Conservation (phyloP, 2,888 invertebrate species). For the Parascotia fuliginaria region DNA sequence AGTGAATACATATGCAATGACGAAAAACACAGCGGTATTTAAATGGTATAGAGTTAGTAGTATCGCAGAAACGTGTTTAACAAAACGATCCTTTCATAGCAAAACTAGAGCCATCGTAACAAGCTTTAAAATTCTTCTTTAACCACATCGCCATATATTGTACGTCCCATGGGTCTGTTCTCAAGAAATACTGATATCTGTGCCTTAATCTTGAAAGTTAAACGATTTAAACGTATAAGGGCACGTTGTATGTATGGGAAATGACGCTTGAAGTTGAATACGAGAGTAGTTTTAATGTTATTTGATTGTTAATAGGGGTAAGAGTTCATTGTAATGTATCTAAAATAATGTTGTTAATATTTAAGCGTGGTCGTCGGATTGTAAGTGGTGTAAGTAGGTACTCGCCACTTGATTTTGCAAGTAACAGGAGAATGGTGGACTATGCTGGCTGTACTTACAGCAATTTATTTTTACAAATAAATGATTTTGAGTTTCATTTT, state of each 20-base stretch:
- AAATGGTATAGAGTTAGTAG: too few species aligned
- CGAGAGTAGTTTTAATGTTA: conserved; percentile 47
- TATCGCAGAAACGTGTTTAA: background rate
- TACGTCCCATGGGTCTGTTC: conserved; percentile 37
- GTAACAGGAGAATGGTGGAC: too few species aligned
- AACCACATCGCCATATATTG: conserved; percentile 34
- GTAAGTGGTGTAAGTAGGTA: too few species aligned
- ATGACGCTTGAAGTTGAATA: conserved; percentile 58
- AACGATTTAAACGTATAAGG: conserved; percentile 45
- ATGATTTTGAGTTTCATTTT: too few species aligned
- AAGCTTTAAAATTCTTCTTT: conserved; percentile 37
- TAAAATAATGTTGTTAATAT: background rate
- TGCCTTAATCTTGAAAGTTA: conserved; percentile 45
- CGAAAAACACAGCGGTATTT: too few species aligned
- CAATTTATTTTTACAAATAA: too few species aligned
- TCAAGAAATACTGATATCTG: conserved; percentile 46
- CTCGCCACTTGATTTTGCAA: too few species aligned
- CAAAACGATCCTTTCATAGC: background rate
- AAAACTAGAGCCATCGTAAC: conserved; percentile 30
- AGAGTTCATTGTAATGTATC: background rate
- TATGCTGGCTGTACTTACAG: too few species aligned
- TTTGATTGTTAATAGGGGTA: conserved; percentile 21
- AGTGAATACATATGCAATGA: too few species aligned
- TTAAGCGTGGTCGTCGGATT: too few species aligned
- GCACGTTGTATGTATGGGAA: conserved; percentile 46